These are phyloP conservation scores for human DNA, from an alignment of 2,113 vertebrate genomes.

Conservation along the genomic window DNA sequence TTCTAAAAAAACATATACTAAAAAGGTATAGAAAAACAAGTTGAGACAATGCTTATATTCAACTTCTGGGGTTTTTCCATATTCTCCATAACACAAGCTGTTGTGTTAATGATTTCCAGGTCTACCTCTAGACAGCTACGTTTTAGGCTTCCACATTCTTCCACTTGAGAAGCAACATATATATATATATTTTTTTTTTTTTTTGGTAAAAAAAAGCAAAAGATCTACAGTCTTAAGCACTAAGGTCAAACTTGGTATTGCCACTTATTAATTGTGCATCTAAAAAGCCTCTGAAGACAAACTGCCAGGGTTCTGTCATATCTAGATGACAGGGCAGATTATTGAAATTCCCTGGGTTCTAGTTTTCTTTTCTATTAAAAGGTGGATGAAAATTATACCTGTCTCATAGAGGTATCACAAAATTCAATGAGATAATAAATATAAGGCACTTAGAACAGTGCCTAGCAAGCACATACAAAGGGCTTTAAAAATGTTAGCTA, in stretches of 20 bases:
- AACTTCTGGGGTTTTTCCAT: neutral
- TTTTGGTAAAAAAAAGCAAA: neutral
- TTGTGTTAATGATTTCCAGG: neutral
- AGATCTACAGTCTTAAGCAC: neutral
- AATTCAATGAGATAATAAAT: slow-evolving; percentile 3
- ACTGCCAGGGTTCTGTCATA: neutral
- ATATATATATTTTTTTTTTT: too few relatives aligned
- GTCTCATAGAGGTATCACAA: neutral
- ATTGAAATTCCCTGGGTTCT: neutral
- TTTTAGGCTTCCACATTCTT: slow-evolving; percentile 31
- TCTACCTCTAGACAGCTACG: neutral
- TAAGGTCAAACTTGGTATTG: neutral
- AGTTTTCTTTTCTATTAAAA: neutral
- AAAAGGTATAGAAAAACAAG: slow-evolving; percentile 15
- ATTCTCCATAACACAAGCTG: neutral
- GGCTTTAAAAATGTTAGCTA: neutral
- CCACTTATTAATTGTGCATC: slow-evolving; percentile 6
- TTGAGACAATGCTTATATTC: neutral
- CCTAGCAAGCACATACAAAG: neutral
- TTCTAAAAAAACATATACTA: neutral
- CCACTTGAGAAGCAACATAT: neutral
- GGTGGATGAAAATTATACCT: neutral
- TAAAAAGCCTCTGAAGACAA: slow-evolving; percentile 7
- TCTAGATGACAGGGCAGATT: neutral
- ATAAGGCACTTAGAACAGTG: neutral